Evolutionary conservation across 1,140 invertebrate species (phyloP), one percentile per base, ranked within the genome.

Genomic region (Mamestra configurata): DNA sequence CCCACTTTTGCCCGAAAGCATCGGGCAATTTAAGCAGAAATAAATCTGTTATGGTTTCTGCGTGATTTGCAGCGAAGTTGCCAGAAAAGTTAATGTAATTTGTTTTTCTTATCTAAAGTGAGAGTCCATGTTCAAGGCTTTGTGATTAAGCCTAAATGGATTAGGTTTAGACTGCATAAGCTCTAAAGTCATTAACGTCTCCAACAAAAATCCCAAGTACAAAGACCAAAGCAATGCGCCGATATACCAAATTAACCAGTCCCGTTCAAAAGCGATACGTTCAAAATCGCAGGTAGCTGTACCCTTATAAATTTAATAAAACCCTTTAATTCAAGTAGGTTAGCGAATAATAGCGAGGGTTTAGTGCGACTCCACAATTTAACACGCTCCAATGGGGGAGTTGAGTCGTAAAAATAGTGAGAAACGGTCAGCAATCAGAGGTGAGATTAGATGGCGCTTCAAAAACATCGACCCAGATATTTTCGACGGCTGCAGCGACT

Each of bases 361-460:
- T 78, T 81, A 81, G 76, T 71, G 59, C 40, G 57, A 71, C 6
- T 73, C 86, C 80, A 86, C 88, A 89, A 88, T 89, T 88, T 89
- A 89, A 87, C 86, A 84, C 84, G 84, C 82, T 80, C 79, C 78
- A 61, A 80, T 79, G 53, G 71, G 59, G 82, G 88, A 90, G 90
- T 88, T 82, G 86, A 79, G 72, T 90, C 86, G 86, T 92, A 92
- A 90, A 91, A 92, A 90, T 90, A 79, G 82, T 87, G 80, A 87
- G 84, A 86, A 89, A 88, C 85, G 87, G 85, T 81, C 82, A 81
- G 82, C 88, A 91, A 90, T 90, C 90, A 90, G 87, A 88, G 85
- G 86, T 90, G 79, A 87, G 85, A 89, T 90, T 90, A 92, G 84
- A 88, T 83, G 80, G 59, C 66, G 82, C 15, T 76, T 31, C 57